Base-by-base conservation (phyloP, 2,113 vertebrate species). In the Cebus imitator region DNA sequence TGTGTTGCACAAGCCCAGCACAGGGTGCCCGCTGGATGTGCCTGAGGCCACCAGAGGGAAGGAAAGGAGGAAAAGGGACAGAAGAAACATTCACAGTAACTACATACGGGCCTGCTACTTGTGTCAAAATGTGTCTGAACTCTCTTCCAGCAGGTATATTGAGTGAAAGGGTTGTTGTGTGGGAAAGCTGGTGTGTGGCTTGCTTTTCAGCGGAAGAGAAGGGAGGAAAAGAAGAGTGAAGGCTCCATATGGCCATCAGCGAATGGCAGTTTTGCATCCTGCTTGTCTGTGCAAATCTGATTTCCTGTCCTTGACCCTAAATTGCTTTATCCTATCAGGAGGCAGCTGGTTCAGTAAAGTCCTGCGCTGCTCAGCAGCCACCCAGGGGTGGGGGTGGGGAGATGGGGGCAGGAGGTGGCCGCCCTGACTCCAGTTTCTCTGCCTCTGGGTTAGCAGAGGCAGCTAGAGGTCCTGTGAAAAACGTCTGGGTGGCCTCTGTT, bases 391-490 rank as follows among this genome's bases (percentile, higher is more conserved):
- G 96, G 97, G 89, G 57, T 40, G 1, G 45, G 91, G 87, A 61
- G 6, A 55, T 50, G 21, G 81, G 92, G 91, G 93, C 57, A 50
- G 91, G 92, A 92, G 96, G 87, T 91, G 95, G 95, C 90, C 1
- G 13, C 91, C 86, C 86, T 13, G 83, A 70, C 96, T 97, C 92
- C 81, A 79, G 94, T 96, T 8, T 72, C 75, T 96, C 98, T 87
- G 45, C 92, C 72, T 86, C 95, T 7, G 97, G 99, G 98, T 98
- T 98, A 97, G 93, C 87, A 3, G 97, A 64, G 30, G 98, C 98
- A 97, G 98, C 40, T 1, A 98, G 94, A 98, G 98, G 98, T 98
- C 98, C 99, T 99, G 99, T 98, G 99, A 99, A 99, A 98, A 97
- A 64, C 1, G 92, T 79, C 81, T 40, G 98, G 97, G 98, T 50